Evolutionary conservation across 2,888 invertebrate genomes (phyloP), one percentile per base, ranked within the genome.

Genomic region (Drosophila rellima): DNA sequence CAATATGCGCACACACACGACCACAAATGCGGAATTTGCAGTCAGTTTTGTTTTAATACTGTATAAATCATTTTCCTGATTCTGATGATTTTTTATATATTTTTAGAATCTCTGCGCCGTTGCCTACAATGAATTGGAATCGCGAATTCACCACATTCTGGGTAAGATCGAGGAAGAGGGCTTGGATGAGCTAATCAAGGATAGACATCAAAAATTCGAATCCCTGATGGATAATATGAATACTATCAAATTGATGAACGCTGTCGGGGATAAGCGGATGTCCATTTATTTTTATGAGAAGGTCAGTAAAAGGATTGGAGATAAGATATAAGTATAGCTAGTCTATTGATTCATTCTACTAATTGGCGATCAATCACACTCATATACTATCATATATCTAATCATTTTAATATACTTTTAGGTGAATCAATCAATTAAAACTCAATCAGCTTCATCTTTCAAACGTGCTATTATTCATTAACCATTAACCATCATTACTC

Each of bases 1-100:
- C 39, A 91, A 91, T 66, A 62, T 54, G 7, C 80, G 82, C 10
- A 45, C 50, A 8, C 76, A 63, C 20, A 91, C 90, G 6, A 66
- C 39, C 15, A 70, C 73, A 2, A 90, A 76, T 61, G 55, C 67
- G 2, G 89, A 90, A 3, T 91, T 86, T 45, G 7, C 66, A 35
- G 86, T 86, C 6, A 45, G 74, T 63, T 33, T 2, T 1, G 7
- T 7, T 17, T n/a, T 31, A 10, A 26, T 5, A n/a, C 11, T 2
- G 10, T 37, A 6, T 23, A 6, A 11, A 15, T 8, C n/a, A n/a
- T n/a, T n/a, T n/a, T n/a, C n/a, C n/a, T n/a, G n/a, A n/a, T n/a
- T n/a, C n/a, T n/a, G n/a, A n/a, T 13, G 13, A 29, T 17, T 33
- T 7, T 33, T 3, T 11, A 13, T 13, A 3, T n/a, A n/a, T n/a